A percentile compares a stretch with the other conserved stretches of the same genome.
Conservation (phyloP, 1,140 invertebrate species). For the Hetaerina americana region DNA sequence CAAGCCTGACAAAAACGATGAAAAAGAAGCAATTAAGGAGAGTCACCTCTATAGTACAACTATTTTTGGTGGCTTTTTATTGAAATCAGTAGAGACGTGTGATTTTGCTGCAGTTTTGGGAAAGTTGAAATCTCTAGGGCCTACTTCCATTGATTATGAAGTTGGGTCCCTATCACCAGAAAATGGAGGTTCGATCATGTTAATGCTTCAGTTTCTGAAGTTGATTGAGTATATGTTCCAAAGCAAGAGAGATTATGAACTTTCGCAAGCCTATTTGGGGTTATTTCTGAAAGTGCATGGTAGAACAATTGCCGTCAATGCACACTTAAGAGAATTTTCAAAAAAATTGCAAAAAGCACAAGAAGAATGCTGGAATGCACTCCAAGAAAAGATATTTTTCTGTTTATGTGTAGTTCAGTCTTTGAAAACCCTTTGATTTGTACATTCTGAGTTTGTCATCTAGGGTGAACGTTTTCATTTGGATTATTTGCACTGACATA, state of each 20-base stretch:
- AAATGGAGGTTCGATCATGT: conserved; percentile 45
- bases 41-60: background rate
- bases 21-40: conserved; percentile 20
- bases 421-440: conserved; percentile 10
- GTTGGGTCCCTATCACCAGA: conserved; percentile 65
- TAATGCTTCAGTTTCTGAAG: conserved; percentile 69
- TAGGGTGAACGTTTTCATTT: too few species aligned
- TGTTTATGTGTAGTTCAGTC: conserved; percentile 49
- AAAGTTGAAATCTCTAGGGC: conserved; percentile 66
- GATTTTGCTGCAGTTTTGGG: conserved; percentile 45
- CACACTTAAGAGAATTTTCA: conserved; percentile 40
- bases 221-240: conserved; percentile 58
- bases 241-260: conserved; percentile 74
- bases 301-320: conserved; percentile 40
- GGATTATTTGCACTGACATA: too few species aligned
- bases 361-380: conserved; percentile 44
- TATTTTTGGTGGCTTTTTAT: background rate
- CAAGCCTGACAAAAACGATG: conserved; percentile 17
- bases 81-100: conserved; percentile 12
- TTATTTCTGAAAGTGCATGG: conserved; percentile 82
- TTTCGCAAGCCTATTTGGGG: conserved; percentile 82
- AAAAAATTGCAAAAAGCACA: conserved; percentile 44
- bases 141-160: conserved; percentile 81
- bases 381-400: conserved; percentile 60
- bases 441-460: too few species aligned